Base-by-base conservation (phyloP, 2,113 vertebrate species). In the Cyanocitta stelleri region DNA sequence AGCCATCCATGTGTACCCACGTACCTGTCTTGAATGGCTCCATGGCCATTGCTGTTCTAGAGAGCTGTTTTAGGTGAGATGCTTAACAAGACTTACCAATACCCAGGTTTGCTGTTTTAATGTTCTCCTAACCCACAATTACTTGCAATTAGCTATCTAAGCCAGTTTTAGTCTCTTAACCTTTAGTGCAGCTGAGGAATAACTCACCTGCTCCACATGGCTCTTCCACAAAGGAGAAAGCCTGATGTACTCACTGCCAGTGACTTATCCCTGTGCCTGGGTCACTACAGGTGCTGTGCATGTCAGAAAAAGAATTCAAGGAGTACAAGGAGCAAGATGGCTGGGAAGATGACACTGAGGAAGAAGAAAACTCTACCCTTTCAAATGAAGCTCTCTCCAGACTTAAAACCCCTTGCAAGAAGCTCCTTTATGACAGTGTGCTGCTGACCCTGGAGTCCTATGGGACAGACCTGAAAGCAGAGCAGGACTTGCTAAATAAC, bases 241-340 rank as follows among this genome's bases (percentile, higher is more conserved):
- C 43, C 62, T 5, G 4, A 35, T 14, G 15, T 26, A 5, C 39
- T 56, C 22, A 7, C 20, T 56, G 51, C 29, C 63, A 6, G 5
- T 79, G 39, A 89, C 54, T 29, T 35, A 22, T 13, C 23, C 20
- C 44, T 77, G 43, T 80, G 58, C 30, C 8, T 89, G 91, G 30
- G 80, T 94, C 55, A 14, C 54, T 93, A 13, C 89, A 99, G 99
- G 98, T 99, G 68, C 93, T 99, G 32, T 98, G 98, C 91, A 99
- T 99, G 99, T 96, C 98, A 14, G 75, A 95, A 43, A 98, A 99
- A 18, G 98, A 99, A 87, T 99, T 99, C 95, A 96, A 95, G 54
- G 98, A 98, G 16, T 98, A 98, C 54, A 98, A 98, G 95, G 98
- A 98, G 14, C 98, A 98, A 9, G 98, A 98, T 23, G 98, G 98